Conservation (phyloP, 92 coral and sea anemone species). For the Palythoa heliodiscus region DNA sequence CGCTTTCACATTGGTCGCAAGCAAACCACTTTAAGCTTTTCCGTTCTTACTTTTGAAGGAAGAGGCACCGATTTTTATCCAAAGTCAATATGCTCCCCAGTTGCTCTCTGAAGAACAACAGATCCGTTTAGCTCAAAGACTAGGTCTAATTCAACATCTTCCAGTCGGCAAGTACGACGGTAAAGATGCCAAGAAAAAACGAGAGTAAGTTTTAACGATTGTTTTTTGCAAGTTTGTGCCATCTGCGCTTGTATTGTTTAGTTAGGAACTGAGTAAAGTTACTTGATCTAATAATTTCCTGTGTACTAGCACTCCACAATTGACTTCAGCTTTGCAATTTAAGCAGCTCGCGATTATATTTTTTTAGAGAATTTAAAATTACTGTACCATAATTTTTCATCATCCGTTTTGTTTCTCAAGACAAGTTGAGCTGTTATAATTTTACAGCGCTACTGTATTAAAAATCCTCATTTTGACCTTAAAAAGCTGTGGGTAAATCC, state of each 20-base stretch:
- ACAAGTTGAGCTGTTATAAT: too few relatives aligned
- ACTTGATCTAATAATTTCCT: not conserved
- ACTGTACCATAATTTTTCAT: not conserved
- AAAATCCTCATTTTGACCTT: too few relatives aligned
- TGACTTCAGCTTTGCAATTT: not conserved
- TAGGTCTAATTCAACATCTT: conserved; percentile 95
- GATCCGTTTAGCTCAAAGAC: conserved; percentile 96
- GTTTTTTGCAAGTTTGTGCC: not conserved
- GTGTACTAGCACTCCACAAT: not conserved
- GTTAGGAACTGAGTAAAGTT: not conserved
- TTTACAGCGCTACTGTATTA: too few relatives aligned
- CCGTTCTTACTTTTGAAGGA: conserved; percentile 58
- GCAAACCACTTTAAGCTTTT: not conserved
- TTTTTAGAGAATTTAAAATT: conserved; percentile 13
- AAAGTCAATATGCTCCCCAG: conserved; percentile 98
- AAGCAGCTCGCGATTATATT: conserved; percentile 13
- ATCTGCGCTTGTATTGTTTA: conserved; percentile 11
- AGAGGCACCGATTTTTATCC: conserved; percentile 97
- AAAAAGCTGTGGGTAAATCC: too few relatives aligned
- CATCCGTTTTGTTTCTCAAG: not conserved
- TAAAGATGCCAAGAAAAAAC: conserved; percentile 82
- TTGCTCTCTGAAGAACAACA: conserved; percentile 98
- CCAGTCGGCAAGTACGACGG: conserved; percentile 98
- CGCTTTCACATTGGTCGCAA: conserved; percentile 1
- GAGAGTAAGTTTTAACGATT: conserved; percentile 82